These are phyloP conservation scores for Apodemus agrarius DNA, from an alignment of 2,797 vertebrate species.

Conservation along the genomic window DNA sequence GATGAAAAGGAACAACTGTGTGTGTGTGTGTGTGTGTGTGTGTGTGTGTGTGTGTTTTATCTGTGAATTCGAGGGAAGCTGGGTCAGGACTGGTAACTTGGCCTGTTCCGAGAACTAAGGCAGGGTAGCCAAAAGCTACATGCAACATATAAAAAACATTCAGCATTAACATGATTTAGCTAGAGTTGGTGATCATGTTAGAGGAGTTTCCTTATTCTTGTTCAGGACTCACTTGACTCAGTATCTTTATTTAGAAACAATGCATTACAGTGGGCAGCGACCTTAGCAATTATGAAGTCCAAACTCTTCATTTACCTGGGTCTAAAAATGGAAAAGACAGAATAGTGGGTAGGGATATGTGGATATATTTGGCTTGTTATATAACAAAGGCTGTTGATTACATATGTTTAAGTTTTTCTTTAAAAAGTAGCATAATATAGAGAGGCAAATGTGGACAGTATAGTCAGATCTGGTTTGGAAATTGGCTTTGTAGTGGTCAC, in stretches of 20 bases:
- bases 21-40: background rate
- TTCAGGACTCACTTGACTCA: constrained; percentile 16
- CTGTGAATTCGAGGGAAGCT: background rate
- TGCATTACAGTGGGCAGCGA: background rate
- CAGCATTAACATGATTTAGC: constrained; percentile 19
- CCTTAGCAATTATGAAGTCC: constrained; percentile 46
- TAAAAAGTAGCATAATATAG: background rate
- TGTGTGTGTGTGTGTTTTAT: background rate
- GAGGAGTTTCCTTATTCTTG: constrained; percentile 23
- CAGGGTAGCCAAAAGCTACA: background rate
- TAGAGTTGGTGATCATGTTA: constrained; percentile 34
- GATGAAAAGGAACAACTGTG: background rate
- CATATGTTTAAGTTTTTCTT: constrained; percentile 10
- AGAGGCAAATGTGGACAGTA: background rate
- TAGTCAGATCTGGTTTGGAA: background rate
- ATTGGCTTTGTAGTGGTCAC: background rate
- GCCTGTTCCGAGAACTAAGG: background rate
- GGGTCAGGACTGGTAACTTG: background rate
- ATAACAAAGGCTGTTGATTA: constrained; percentile 43
- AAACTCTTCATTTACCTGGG: constrained; percentile 33
- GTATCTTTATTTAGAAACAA: constrained; percentile 56
- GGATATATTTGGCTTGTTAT: constrained; percentile 61
- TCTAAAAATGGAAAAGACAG: constrained; percentile 58
- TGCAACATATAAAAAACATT: background rate
- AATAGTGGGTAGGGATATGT: background rate